A percentile compares a stretch with the other conserved stretches of the same genome.
Conservation (phyloP, 2,113 vertebrate genomes). For the Trinectes maculatus region DNA sequence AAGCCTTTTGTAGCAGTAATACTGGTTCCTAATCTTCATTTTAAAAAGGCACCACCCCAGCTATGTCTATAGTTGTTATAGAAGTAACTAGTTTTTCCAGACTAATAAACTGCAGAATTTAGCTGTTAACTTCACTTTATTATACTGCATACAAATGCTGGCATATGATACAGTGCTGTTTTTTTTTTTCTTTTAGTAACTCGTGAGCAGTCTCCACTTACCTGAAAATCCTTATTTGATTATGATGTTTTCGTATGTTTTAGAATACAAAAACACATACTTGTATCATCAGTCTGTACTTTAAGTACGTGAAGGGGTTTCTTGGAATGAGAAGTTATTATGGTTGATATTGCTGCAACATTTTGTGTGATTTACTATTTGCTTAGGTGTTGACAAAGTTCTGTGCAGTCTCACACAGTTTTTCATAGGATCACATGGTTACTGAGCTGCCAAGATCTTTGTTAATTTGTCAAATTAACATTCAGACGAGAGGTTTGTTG, state of each 20-base stretch:
- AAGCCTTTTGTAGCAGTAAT: constrained; percentile 14
- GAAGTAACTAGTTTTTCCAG: constrained; percentile 21
- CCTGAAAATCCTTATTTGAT: no score
- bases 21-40: constrained; percentile 16
- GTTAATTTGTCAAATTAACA: no score
- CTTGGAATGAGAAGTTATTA: neutral
- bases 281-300: neutral
- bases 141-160: neutral
- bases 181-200: neutral
- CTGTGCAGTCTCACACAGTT: constrained; percentile 4
- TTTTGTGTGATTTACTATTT: constrained; percentile 15
- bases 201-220: no score
- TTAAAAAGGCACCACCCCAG: neutral
- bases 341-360: neutral
- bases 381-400: neutral
- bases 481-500: neutral
- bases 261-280: neutral
- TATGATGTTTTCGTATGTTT: no score
- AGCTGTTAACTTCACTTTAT: neutral
- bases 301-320: neutral
- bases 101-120: constrained; percentile 3
- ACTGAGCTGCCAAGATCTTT: no score
- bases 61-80: neutral
- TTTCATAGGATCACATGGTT: neutral
- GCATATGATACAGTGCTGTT: neutral